Evolutionary conservation across 2,888 invertebrate species (phyloP), one percentile per base, ranked within the genome.

Genomic region (Coelopa pilipes): DNA sequence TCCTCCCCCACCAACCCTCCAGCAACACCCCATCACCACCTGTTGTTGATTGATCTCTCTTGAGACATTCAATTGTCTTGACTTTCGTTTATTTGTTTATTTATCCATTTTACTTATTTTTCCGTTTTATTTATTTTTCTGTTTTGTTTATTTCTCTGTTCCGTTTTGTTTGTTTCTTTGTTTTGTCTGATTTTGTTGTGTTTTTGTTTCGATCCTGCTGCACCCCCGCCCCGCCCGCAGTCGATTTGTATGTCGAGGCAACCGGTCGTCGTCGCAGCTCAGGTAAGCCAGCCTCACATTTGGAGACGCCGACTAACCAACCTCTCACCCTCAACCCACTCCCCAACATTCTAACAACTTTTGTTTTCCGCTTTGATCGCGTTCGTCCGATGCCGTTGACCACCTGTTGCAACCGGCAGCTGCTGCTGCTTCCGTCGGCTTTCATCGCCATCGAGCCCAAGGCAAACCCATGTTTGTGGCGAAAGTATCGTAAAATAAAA

Each of bases 261-360:
- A 87, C 87, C 77, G 87, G 87, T 81, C 85, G 86, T 72, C 82
- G 87, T 79, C 84, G 84, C 63, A 87, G 86, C 80, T 86, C 86
- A 85, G 87, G 87, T 87, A 87, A 73, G 63, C 34, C 34, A 73
- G 63, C 34, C 34, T 34, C 34, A 34, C 34, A 7, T 34, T 34
- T 34, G 34, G 34, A 4, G 34, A 34, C 34, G 34, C 34, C 34
- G 34, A 34, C 34, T 34, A 34, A 34, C 34, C 34, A 34, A 2
- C 34, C 34, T 34, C 34, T 34, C 34, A 4, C 34, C 34, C 34
- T 7, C 34, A 2, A 34, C 34, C 34, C 34, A 4, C 34, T 34
- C 34, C 34, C 34, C 34, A 34, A 34, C 7, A 34, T 34, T 34
- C 34, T 34, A 34, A 34, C 34, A 34, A 34, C 34, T 34, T 34